A percentile compares a stretch with the other conserved stretches of the same genome.
These are phyloP conservation scores for Chelonoidis abingdonii DNA, from an alignment of 2,113 vertebrate species.

Conservation along the genomic window DNA sequence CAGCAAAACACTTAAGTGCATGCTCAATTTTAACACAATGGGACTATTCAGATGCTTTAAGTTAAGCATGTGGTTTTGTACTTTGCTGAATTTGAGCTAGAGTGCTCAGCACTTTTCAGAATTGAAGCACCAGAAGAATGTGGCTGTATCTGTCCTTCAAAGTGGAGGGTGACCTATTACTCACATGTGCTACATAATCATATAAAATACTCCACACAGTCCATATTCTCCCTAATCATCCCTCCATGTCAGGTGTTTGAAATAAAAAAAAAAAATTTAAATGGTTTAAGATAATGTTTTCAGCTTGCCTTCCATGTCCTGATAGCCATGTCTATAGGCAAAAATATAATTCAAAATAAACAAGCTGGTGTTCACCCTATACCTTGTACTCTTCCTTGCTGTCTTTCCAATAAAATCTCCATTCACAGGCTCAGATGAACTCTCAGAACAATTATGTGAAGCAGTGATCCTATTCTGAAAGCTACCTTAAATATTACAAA, in stretches of 20 bases:
- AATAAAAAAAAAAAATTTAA: constrained; percentile 45
- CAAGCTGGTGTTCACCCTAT: constrained; percentile 13
- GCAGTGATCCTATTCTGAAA: constrained; percentile 15
- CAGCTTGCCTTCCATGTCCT: background rate
- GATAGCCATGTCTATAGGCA: background rate
- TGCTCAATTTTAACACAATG: constrained; percentile 54
- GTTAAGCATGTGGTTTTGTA: constrained; percentile 69
- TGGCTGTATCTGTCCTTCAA: constrained; percentile 56
- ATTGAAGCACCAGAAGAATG: constrained; percentile 35
- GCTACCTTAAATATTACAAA: constrained; percentile 56
- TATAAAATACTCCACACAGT: background rate
- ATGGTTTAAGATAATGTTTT: background rate
- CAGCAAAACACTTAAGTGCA: constrained; percentile 59
- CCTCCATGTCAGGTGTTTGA: constrained; percentile 7
- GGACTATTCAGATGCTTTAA: constrained; percentile 53
- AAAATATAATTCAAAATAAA: constrained; percentile 1
- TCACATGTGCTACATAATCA: constrained; percentile 42
- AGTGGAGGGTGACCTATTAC: constrained; percentile 34
- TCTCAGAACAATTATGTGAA: background rate
- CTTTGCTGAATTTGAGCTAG: constrained; percentile 55
- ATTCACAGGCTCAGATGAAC: background rate
- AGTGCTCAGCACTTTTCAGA: constrained; percentile 37
- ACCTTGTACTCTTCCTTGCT: background rate
- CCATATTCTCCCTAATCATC: constrained; percentile 37
- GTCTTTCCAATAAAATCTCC: background rate